Evolutionary conservation across 2,888 invertebrate genomes (phyloP), one percentile per base, ranked within the genome.

Genomic region (Rhagophthalmus giganteus): DNA sequence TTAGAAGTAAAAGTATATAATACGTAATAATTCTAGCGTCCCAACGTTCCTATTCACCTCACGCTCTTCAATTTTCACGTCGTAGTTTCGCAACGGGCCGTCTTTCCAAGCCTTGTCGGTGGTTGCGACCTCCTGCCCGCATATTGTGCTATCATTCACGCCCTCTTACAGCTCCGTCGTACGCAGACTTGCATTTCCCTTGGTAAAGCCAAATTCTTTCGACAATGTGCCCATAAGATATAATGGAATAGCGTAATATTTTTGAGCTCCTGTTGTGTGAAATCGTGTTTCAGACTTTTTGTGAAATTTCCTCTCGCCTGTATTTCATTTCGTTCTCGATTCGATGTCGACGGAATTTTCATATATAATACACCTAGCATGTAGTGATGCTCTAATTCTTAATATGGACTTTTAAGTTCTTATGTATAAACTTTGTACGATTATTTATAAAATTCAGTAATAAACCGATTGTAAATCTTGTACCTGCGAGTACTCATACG

Each of bases 91-190:
- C 60, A 58, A 60, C 63, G 58, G 61, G 57, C 58, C 58, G 57
- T 62, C 61, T 59, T 60, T n/a, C 33, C 44, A 46, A 42, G 61
- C 49, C 62, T 60, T 54, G 58, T 58, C 56, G 62, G 60, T 57
- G 55, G 37, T 50, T 55, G 54, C 60, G 62, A 63, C 65, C 65
- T 62, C 63, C 65, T 58, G 60, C 61, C 62, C 65, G 63, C 62
- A 64, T 66, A 66, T 66, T 67, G 64, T 65, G 64, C 63, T 63
- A 67, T 67, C 66, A 65, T 62, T 67, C 67, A 67, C 62, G 58
- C 57, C 52, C 53, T 54, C 48, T 56, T 53, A 55, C 47, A 49
- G 54, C 47, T 40, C 51, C 55, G 54, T 54, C 59, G 58, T 50
- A 58, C 55, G 52, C 57, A 59, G 57, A 59, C 55, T 55, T 63